Evolutionary conservation across 2,888 invertebrate genomes (phyloP), one percentile per base, ranked within the genome.

Genomic region (Hydropsyche betteni): DNA sequence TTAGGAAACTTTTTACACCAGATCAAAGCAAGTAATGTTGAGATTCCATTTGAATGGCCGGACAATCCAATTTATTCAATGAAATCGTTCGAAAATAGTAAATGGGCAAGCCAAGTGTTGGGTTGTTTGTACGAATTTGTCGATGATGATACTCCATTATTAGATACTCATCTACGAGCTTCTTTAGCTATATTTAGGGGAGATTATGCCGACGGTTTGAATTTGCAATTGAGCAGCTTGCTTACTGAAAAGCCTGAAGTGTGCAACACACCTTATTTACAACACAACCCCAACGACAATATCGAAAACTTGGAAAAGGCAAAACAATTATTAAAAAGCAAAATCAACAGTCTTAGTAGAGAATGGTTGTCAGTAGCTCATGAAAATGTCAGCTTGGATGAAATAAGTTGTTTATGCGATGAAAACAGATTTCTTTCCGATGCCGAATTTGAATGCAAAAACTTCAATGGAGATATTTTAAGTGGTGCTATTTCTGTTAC

Each of bases 91-190:
- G 53, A 78, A 4, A 74, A 78, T 71, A 74, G 76, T 16, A 38
- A 36, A 12, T 79, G 79, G 79, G 79, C 77, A 2, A 71, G 55
- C 33, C 64, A 75, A 16, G 69, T 71, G n/a, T 14, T 79, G 12
- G 36, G n/a, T n/a, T 33, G 72, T 68, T 68, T 79, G 12, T 74
- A 78, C 53, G 75, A 75, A 72, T 79, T 79, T 55, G 70, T 79
- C 2, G 79, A 79, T 68, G 78, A 79, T 55, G 79, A 79, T 36
- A 79, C 79, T 3, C 79, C 79, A 10, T 72, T 79, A 5, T 8
- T 79, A 16, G 79, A 79, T 70, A 78, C 75, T 58, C 78, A 78
- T 53, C 77, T 79, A 1, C 74, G 79, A 10, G 76, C 79, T 38
- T 64, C 76, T 68, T 55, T 78, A 14, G 76, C 79, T n/a, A 73